A percentile compares a stretch with the other conserved stretches of the same genome.
Evolutionary conservation across 1,140 invertebrate genomes (phyloP).

Genomic region (Cecropterus lyciades): DNA sequence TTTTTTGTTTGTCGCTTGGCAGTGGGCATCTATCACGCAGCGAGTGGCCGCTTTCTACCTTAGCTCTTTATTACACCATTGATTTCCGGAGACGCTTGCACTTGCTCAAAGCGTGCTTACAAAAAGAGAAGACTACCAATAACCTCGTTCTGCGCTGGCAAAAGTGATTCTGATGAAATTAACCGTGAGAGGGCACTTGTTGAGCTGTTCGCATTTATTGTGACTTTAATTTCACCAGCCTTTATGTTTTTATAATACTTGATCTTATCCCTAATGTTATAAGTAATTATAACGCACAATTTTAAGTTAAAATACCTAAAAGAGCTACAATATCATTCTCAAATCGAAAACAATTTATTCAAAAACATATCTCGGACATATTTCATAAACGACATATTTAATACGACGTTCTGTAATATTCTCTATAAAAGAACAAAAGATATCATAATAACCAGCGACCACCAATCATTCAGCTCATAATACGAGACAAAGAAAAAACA

Average conservation of each 20-base stretch:
- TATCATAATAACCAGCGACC: constrained; percentile 20
- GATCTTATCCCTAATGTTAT: too few relatives aligned
- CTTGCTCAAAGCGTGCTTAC: constrained; percentile 23
- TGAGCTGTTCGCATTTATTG: not conserved
- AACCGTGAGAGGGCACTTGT: constrained; percentile 33
- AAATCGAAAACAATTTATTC: constrained; percentile 2
- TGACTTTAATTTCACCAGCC: constrained; percentile 42
- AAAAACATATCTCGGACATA: not conserved
- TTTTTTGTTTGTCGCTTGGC: constrained; percentile 75
- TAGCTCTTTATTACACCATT: constrained; percentile 75
- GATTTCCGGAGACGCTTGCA: constrained; percentile 66
- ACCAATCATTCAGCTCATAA: constrained; percentile 30
- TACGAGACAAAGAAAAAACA: constrained; percentile 36
- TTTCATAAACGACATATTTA: constrained; percentile 2
- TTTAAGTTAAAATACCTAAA: too few relatives aligned
- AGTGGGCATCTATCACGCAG: constrained; percentile 78
- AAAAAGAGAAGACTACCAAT: constrained; percentile 24
- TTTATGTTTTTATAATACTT: not conserved
- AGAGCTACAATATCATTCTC: too few relatives aligned
- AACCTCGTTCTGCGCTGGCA: constrained; percentile 28
- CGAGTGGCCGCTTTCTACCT: constrained; percentile 72
- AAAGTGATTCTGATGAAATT: constrained; percentile 33
- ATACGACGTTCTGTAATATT: constrained; percentile 3
- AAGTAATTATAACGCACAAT: too few relatives aligned
- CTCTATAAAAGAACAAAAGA: constrained; percentile 2